A percentile compares a stretch with the other conserved stretches of the same genome.
phyloP scores from a whole-genome alignment of 2,888 invertebrate species.

The Agonum fuliginosum region DNA sequence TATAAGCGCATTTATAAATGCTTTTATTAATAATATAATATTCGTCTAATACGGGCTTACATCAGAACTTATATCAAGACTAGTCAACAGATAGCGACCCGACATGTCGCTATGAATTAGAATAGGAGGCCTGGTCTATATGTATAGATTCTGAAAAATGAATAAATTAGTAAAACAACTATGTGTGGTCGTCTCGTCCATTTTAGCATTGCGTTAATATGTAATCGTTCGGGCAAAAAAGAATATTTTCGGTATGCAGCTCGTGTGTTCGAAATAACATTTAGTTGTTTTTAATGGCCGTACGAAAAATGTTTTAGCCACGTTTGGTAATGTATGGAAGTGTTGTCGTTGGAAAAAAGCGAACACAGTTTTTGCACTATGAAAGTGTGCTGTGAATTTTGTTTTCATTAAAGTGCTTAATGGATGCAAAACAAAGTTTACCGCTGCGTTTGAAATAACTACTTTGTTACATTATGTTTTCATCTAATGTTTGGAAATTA shows the following conservation, averaged over 20 bases:
- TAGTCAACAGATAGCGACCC: no score
- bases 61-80: no score
- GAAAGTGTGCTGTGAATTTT: conserved; percentile 33
- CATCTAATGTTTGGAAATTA: conserved; percentile 30
- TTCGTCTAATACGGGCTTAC: no score
- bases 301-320: conserved; percentile 50
- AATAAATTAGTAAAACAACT: conserved; percentile 13
- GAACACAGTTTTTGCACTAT: conserved; percentile 41
- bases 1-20: no score
- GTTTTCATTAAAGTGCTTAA: conserved; percentile 46
- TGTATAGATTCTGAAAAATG: no score
- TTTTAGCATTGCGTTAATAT: conserved; percentile 35
- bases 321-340: conserved; percentile 39
- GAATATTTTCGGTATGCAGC: conserved; percentile 5
- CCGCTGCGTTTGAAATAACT: conserved; percentile 25
- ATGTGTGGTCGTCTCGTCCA: not conserved
- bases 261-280: conserved; percentile 31
- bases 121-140: no score
- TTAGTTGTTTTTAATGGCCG: conserved; percentile 55
- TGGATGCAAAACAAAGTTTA: conserved; percentile 45
- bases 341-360: conserved; percentile 37
- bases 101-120: no score
- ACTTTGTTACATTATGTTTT: conserved; percentile 28
- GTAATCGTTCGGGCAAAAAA: conserved; percentile 48
- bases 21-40: no score